Percentiles rank a stretch among this genome's conserved stretches.
These are phyloP conservation scores for Meiosimyza decipiens DNA, from an alignment of 2,888 invertebrate species.

Conservation along the genomic window DNA sequence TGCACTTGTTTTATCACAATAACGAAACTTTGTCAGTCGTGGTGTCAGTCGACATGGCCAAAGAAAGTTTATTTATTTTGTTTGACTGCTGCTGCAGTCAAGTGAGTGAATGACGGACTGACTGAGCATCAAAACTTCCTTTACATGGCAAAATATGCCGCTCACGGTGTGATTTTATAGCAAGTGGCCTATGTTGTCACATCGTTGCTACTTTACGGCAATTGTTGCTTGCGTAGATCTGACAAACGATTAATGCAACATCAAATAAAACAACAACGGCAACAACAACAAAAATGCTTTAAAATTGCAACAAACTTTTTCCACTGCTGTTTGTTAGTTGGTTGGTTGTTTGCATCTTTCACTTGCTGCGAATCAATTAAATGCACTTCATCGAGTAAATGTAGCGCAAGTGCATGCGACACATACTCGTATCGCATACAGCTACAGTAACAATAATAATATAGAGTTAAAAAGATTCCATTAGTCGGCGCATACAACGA, in stretches of 20 bases:
- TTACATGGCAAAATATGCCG: neutral
- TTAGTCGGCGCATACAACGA: too few relatives aligned
- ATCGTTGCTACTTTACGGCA: neutral
- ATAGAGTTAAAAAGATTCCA: neutral
- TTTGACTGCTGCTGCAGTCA: neutral
- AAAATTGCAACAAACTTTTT: constrained; percentile 3
- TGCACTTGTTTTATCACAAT: too few relatives aligned
- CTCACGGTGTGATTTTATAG: neutral
- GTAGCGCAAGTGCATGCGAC: constrained; percentile 19
- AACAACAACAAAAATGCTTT: constrained; percentile 3
- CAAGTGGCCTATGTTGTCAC: constrained; percentile 3
- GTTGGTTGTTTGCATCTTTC: constrained; percentile 7
- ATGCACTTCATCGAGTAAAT: constrained; percentile 7
- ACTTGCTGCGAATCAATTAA: constrained; percentile 21
- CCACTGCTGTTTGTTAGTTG: neutral
- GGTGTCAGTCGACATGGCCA: too few relatives aligned
- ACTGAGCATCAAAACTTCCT: neutral
- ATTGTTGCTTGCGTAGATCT: neutral
- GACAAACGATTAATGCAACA: neutral
- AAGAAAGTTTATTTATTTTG: constrained; percentile 1
- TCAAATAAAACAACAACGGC: too few relatives aligned
- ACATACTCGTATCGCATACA: neutral
- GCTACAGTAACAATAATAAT: neutral
- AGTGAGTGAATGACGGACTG: neutral
- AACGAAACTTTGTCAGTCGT: too few relatives aligned